Evolutionary conservation across 2,113 vertebrate species (phyloP).

Genomic region (Upupa epops): DNA sequence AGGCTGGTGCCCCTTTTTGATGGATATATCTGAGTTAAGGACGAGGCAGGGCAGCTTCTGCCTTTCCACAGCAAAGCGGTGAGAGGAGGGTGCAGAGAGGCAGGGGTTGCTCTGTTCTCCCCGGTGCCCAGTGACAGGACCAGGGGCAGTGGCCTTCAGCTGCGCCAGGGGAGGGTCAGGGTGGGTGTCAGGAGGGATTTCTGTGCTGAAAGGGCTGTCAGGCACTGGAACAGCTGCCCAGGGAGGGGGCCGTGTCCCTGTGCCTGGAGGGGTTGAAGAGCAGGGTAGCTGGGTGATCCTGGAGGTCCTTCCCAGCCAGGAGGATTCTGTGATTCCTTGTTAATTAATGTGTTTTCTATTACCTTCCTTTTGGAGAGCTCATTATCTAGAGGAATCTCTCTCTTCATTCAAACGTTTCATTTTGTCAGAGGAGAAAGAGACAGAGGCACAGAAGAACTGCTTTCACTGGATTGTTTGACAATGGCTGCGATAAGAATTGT

Average conservation of each 20-base stretch:
- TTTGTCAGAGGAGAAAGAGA: constrained; percentile 8
- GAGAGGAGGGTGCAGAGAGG: no score
- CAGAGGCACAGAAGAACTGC: not conserved
- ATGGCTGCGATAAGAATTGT: constrained; percentile 50
- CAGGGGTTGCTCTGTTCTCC: no score
- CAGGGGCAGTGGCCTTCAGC: no score
- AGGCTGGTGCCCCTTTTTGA: not conserved
- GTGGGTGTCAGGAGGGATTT: no score
- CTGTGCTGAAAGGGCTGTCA: no score
- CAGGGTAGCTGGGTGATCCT: no score
- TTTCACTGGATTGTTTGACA: constrained; percentile 54
- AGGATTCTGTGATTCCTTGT: not conserved
- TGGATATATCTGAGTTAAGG: not conserved
- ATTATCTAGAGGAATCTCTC: constrained; percentile 40
- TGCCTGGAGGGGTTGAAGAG: no score
- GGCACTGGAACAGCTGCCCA: no score
- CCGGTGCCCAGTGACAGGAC: no score
- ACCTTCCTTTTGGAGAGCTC: constrained; percentile 42
- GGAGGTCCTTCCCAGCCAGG: no score
- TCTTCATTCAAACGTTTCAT: constrained; percentile 57
- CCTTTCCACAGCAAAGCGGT: not conserved
- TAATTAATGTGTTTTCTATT: constrained; percentile 56
- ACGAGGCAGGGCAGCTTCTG: not conserved
- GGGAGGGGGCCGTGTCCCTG: no score
- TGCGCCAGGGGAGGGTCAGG: no score